Evolutionary conservation across 2,797 vertebrate genomes (phyloP).

Genomic region (Odontamblyopus lacepedii): DNA sequence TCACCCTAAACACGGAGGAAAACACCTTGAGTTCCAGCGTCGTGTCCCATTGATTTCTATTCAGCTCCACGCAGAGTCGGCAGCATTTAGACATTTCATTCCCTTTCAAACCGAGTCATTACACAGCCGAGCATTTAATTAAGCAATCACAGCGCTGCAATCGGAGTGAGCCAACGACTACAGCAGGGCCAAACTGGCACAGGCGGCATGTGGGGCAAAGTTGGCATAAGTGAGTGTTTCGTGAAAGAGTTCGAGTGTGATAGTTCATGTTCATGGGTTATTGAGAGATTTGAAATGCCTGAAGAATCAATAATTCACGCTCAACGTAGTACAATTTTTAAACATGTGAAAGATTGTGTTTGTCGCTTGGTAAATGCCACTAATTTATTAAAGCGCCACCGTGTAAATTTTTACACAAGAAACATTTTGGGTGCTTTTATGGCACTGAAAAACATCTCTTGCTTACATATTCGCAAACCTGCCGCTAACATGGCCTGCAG

Average conservation of each 20-base stretch:
- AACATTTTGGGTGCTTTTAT: no score
- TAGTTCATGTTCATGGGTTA: background rate
- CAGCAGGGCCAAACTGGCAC: constrained; percentile 56
- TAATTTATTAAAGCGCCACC: no score
- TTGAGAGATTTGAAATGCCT: background rate
- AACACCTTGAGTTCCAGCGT: constrained; percentile 71
- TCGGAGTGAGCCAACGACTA: constrained; percentile 69
- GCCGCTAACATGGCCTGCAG: no score
- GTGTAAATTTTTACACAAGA: no score
- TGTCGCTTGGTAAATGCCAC: no score
- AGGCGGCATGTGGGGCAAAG: constrained; percentile 45
- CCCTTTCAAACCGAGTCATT: constrained; percentile 76
- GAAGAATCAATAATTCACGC: background rate
- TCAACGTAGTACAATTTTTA: no score
- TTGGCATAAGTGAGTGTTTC: constrained; percentile 46
- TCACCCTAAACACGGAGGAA: constrained; percentile 70
- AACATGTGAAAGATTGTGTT: no score
- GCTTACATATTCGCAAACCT: no score
- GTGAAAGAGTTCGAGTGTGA: background rate
- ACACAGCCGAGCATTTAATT: constrained; percentile 79
- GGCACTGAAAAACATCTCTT: no score
- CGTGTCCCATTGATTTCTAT: constrained; percentile 74
- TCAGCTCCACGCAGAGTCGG: constrained; percentile 65
- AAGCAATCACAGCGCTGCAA: constrained; percentile 73
- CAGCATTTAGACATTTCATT: constrained; percentile 77